Conservation (phyloP, 2,888 invertebrate genomes). For the Sinohyriopsis cumingii region DNA sequence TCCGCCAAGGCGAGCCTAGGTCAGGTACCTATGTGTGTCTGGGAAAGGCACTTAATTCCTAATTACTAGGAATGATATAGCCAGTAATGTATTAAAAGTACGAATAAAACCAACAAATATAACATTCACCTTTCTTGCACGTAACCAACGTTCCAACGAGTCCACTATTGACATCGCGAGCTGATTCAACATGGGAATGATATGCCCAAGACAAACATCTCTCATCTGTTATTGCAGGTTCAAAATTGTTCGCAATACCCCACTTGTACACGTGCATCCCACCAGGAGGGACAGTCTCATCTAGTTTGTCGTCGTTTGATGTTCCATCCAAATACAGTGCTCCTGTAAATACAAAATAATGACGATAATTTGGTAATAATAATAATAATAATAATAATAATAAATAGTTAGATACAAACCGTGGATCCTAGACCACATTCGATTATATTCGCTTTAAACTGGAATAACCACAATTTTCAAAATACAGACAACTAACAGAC, state of each 20-base stretch:
- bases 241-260: slow-evolving; percentile 29
- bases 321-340: slow-evolving; percentile 45
- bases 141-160: slow-evolving; percentile 42
- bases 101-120: too few species aligned
- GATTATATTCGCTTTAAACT: too few species aligned
- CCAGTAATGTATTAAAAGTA: not conserved
- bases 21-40: too few species aligned
- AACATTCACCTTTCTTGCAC: slow-evolving; percentile 41
- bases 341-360: too few species aligned
- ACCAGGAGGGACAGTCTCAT: slow-evolving; percentile 45
- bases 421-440: too few species aligned
- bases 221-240: slow-evolving; percentile 39
- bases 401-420: too few species aligned
- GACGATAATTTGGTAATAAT: too few species aligned
- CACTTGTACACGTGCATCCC: slow-evolving; percentile 34
- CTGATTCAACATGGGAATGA: slow-evolving; percentile 43
- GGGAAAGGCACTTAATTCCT: too few species aligned
- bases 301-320: slow-evolving; percentile 18
- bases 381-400: too few species aligned
- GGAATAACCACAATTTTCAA: too few species aligned
- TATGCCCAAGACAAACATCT: slow-evolving; percentile 47
- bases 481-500: too few species aligned
- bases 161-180: slow-evolving; percentile 42
- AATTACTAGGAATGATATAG: not conserved
- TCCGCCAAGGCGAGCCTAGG: too few species aligned